Conservation (phyloP, 92 coral and sea anemone genomes). For the Epizoanthus stellaris region DNA sequence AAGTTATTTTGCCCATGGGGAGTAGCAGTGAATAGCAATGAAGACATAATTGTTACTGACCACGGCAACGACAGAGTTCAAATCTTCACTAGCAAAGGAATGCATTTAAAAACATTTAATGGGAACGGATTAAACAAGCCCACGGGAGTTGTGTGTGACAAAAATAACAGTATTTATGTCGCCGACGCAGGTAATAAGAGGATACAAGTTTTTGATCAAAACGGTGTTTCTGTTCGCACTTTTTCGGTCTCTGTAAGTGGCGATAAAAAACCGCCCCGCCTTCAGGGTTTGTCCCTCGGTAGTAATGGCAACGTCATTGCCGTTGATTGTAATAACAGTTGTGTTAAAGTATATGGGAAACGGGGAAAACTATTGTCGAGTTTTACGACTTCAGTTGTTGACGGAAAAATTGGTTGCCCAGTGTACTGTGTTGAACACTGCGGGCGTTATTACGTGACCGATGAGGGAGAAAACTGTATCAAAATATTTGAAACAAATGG, state of each 20-base stretch:
- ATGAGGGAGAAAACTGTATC: constrained; percentile 29
- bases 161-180: background rate
- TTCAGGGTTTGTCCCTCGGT: constrained; percentile 20
- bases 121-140: background rate
- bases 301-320: constrained; percentile 3
- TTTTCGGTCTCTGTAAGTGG: background rate
- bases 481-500: background rate
- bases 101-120: background rate
- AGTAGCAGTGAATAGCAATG: background rate
- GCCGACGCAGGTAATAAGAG: constrained; percentile 14
- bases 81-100: background rate
- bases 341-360: constrained; percentile 1
- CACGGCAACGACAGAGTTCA: background rate
- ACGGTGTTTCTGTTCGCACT: background rate
- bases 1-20: background rate
- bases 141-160: constrained; percentile 19
- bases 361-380: background rate
- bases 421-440: background rate
- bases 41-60: constrained; percentile 10
- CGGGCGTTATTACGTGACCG: constrained; percentile 3
- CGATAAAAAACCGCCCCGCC: background rate
- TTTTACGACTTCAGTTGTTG: background rate
- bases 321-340: constrained; percentile 20
- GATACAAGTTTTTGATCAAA: constrained; percentile 3
- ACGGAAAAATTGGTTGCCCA: background rate